phyloP scores from a whole-genome alignment of 2,113 vertebrate species.

The Crypturellus undulatus region DNA sequence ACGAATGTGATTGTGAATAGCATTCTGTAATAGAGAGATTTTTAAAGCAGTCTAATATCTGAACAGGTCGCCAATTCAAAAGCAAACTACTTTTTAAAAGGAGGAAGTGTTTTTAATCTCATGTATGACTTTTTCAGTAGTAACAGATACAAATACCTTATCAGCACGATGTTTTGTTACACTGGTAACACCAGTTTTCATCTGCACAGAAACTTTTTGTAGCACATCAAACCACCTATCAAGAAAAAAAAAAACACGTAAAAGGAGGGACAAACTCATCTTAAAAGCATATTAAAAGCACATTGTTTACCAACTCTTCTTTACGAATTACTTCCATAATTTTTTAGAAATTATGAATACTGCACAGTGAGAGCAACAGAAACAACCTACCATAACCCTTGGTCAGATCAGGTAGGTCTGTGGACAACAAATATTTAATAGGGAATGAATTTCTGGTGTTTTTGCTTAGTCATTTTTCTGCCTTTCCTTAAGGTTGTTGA shows the following conservation, averaged over 20 bases:
- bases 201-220: slow-evolving; percentile 92
- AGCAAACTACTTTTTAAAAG: not conserved
- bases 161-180: slow-evolving; percentile 91
- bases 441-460: not conserved
- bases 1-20: slow-evolving; percentile 96
- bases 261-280: not conserved
- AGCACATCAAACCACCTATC: slow-evolving; percentile 97
- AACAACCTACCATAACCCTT: not conserved
- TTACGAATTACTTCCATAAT: not conserved
- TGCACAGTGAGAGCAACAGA: not conserved
- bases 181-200: slow-evolving; percentile 89
- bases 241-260: not conserved
- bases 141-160: slow-evolving; percentile 83
- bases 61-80: slow-evolving; percentile 4
- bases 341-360: not conserved
- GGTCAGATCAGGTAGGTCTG: not conserved
- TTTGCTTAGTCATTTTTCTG: not conserved
- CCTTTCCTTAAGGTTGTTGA: not conserved
- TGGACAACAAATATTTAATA: not conserved
- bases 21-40: slow-evolving; percentile 82
- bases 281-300: not conserved
- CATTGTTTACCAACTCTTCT: not conserved
- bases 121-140: not conserved
- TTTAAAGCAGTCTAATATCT: slow-evolving; percentile 54
- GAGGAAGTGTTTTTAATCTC: not conserved